Percentiles rank a stretch among this genome's conserved stretches.
Evolutionary conservation across 2,888 invertebrate genomes (phyloP).

Genomic region (Theretra japonica): DNA sequence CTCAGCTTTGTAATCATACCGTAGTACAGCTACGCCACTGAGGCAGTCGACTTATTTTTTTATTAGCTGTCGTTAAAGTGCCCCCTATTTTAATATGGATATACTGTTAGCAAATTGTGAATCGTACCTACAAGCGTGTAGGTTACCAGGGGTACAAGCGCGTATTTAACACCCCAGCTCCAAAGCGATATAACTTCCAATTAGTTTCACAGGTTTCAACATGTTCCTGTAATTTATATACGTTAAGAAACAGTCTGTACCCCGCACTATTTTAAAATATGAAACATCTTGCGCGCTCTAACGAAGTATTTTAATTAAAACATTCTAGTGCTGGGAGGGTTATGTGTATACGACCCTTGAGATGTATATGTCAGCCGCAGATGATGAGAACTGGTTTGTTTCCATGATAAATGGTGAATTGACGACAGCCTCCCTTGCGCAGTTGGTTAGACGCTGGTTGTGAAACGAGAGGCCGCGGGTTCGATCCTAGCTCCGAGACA

Average conservation of each 20-base stretch:
- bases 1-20: too few species aligned
- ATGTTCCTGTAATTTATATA: neutral
- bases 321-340: neutral
- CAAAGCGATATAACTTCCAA: neutral
- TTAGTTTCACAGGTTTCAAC: conserved; percentile 4
- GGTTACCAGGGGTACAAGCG: too few species aligned
- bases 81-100: too few species aligned
- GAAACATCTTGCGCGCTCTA: conserved; percentile 5
- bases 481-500: too few species aligned
- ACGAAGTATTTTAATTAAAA: conserved; percentile 20
- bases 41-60: too few species aligned
- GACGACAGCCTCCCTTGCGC: too few species aligned
- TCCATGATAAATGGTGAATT: neutral
- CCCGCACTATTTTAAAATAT: neutral
- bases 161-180: neutral
- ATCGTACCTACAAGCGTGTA: too few species aligned
- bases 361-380: neutral
- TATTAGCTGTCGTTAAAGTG: too few species aligned
- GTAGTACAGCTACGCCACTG: too few species aligned
- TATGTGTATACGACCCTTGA: neutral
- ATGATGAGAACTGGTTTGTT: neutral
- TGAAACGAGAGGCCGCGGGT: too few species aligned
- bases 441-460: too few species aligned
- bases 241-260: neutral
- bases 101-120: too few species aligned